Base-by-base conservation (phyloP, 92 coral and sea anemone species). In the Palythoa grandiflora region DNA sequence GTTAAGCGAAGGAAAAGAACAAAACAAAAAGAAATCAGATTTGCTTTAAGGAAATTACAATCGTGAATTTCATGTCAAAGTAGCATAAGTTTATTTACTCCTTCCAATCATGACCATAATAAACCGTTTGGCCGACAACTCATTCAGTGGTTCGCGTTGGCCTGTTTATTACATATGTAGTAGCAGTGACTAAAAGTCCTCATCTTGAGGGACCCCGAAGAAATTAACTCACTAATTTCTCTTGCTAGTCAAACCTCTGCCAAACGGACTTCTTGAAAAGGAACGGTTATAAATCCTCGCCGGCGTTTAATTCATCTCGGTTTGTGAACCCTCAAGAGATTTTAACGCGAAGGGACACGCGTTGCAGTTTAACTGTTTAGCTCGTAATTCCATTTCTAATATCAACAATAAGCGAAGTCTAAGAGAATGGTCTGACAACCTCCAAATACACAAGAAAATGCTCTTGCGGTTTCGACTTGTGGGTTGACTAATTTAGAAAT, bases 391-490 rank as follows among this genome's bases (percentile, higher is more conserved):
- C 20, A 81, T 81, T 48, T 81, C 86, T 40, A 81, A 48, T 81
- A 66, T 81, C 86, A 81, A 81, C 75, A 81, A 81, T 65, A 44
- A 38, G 13, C 63, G 86, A 81, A 66, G 86, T 47, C 74, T 63
- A 63, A 60, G 75, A 9, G 86, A 40, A 66, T 48, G 50, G 75
- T 65, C 86, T 48, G 73, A 7, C 59, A 47, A 44, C 36, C 75
- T 44, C 44, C 57, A 65, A 17, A 48, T 6, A 65, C 59, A 81
- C 40, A 10, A 35, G 47, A 44, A 17, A 39, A 11, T 19, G 52
- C 60, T 28, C 75, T 81, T 65, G 75, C 86, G 74, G 86, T 65
- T 81, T 81, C 86, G 75, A 47, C 40, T 66, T 81, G 61, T 81
- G 39, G 28, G 12, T 19, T 80, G 51, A 77, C 63, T 52, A 14